Evolutionary conservation across 2,888 invertebrate genomes (phyloP).

Genomic region (Chalcosyrphus nemorum): DNA sequence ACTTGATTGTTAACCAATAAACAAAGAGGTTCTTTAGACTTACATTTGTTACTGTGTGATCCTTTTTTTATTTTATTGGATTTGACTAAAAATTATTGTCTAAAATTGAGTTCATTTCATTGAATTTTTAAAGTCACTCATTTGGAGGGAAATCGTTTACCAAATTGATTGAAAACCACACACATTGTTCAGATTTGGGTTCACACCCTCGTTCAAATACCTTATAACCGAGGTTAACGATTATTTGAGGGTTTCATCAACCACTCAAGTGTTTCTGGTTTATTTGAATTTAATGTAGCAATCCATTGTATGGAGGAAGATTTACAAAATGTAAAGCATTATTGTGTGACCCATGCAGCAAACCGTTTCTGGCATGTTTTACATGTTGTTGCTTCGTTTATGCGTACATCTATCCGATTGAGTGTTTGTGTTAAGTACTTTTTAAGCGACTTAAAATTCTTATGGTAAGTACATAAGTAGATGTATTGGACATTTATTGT

Average conservation of each 20-base stretch:
- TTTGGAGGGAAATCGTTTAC: not conserved
- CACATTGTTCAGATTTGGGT: not conserved
- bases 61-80: not conserved
- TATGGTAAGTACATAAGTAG: too few species aligned
- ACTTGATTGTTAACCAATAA: too few species aligned
- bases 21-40: not conserved
- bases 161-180: constrained; percentile 2
- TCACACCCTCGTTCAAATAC: not conserved
- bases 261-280: not conserved
- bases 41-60: too few species aligned
- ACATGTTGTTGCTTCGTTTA: not conserved
- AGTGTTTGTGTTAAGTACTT: not conserved
- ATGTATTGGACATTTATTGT: too few species aligned
- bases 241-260: constrained; percentile 3
- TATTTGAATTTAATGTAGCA: not conserved
- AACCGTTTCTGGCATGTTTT: not conserved
- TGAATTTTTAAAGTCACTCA: constrained; percentile 3
- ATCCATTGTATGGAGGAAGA: not conserved
- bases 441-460: not conserved
- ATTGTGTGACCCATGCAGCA: not conserved
- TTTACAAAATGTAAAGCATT: not conserved
- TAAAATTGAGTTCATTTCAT: not conserved
- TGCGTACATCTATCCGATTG: not conserved
- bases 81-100: not conserved
- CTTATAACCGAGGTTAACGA: not conserved